phyloP scores from a whole-genome alignment of 2,797 vertebrate genomes.

The Mus minutoides region DNA sequence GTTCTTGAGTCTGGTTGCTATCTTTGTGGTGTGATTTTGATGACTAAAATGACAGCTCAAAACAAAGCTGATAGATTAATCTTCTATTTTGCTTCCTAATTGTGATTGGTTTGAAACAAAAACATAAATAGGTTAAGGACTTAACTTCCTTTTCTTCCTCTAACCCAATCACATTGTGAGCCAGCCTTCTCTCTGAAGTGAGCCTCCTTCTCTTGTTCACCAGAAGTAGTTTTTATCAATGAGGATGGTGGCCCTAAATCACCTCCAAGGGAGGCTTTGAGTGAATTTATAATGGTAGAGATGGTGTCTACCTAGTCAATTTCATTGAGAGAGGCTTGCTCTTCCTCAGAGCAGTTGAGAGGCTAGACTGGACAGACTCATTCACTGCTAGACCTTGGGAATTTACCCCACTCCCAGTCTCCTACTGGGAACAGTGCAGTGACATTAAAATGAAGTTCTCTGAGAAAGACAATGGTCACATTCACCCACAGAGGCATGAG shows the following conservation, averaged over 20 bases:
- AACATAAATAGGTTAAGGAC: slow-evolving; percentile 10
- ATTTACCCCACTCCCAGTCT: neutral
- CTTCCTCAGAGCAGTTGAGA: neutral
- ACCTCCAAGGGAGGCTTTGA: slow-evolving; percentile 6
- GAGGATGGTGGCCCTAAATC: neutral
- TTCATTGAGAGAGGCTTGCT: slow-evolving; percentile 17
- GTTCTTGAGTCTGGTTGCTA: neutral
- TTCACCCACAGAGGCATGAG: neutral
- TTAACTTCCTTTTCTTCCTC: neutral
- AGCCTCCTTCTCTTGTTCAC: neutral
- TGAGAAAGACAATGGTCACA: slow-evolving; percentile 22
- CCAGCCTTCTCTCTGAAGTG: neutral
- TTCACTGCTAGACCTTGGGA: neutral
- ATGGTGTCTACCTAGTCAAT: neutral
- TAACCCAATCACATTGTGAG: slow-evolving; percentile 3
- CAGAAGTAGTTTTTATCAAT: slow-evolving; percentile 38
- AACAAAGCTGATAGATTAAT: slow-evolving; percentile 52
- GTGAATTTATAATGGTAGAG: slow-evolving; percentile 19
- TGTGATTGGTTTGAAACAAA: slow-evolving; percentile 51
- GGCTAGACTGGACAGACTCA: neutral
- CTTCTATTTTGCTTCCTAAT: slow-evolving; percentile 60
- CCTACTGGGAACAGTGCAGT: slow-evolving; percentile 48
- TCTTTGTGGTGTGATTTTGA: neutral
- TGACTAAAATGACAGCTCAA: slow-evolving; percentile 39
- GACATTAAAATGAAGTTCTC: slow-evolving; percentile 65